Evolutionary conservation across 1,140 invertebrate species (phyloP).

Genomic region (Drosophila sucinea): DNA sequence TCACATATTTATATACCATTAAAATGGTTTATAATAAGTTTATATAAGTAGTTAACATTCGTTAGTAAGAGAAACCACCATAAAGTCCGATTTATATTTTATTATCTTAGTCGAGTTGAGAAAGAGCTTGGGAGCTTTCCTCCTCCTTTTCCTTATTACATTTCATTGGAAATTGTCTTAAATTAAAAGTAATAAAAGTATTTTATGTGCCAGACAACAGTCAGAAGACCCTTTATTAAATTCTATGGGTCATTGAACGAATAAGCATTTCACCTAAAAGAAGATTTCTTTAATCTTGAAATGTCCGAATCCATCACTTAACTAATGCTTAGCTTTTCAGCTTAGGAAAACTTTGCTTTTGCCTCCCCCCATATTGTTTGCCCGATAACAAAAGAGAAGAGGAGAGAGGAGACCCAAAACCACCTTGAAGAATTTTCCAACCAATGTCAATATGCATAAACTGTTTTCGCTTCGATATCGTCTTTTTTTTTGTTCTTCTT

Average conservation of each 20-base stretch:
- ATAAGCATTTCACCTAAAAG: neutral
- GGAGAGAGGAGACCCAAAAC: neutral
- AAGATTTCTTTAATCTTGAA: too few species aligned
- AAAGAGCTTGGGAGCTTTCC: too few species aligned
- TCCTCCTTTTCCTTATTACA: too few species aligned
- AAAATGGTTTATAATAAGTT: too few species aligned
- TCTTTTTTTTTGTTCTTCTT: neutral
- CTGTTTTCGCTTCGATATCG: neutral
- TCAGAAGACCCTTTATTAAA: neutral
- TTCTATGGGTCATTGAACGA: constrained; percentile 1
- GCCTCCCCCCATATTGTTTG: neutral
- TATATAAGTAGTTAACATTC: too few species aligned
- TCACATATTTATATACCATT: too few species aligned
- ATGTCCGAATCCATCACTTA: neutral
- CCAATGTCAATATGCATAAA: constrained; percentile 9
- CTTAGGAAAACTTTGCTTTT: constrained; percentile 9
- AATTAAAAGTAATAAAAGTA: too few species aligned
- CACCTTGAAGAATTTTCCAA: constrained; percentile 10
- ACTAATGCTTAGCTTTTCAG: constrained; percentile 3
- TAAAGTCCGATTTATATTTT: too few species aligned
- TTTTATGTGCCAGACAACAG: too few species aligned
- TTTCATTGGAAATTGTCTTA: too few species aligned
- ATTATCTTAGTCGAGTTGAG: too few species aligned
- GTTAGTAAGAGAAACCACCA: too few species aligned
- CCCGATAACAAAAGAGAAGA: neutral